A percentile compares a stretch with the other conserved stretches of the same genome.
phyloP scores from a whole-genome alignment of 2,113 vertebrate genomes.

The Peromyscus californicus region DNA sequence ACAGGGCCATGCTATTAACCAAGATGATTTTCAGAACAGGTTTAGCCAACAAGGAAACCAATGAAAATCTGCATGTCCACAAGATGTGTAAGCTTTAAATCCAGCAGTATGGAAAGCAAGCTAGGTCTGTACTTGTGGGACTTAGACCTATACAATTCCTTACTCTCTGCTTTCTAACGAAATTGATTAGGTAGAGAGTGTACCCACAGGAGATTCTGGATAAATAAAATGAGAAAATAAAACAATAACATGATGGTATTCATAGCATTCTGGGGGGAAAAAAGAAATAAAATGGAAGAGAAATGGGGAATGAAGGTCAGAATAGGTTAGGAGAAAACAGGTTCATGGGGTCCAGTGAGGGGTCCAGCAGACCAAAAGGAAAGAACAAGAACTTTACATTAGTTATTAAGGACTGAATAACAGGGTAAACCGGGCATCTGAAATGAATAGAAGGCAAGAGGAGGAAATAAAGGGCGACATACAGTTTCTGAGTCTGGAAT shows the following conservation, averaged over 20 bases:
- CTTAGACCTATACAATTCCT: neutral
- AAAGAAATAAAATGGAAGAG: neutral
- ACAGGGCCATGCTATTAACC: neutral
- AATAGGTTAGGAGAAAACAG: neutral
- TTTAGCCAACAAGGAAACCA: neutral
- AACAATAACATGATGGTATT: neutral
- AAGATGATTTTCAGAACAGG: neutral
- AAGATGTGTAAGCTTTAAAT: neutral
- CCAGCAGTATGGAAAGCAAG: neutral
- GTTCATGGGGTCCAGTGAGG: neutral
- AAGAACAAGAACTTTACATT: too few relatives aligned
- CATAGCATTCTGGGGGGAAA: neutral
- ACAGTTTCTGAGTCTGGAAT: neutral
- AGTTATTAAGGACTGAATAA: neutral
- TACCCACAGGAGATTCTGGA: neutral
- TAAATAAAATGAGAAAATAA: constrained; percentile 4
- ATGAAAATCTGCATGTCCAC: neutral
- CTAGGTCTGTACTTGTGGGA: neutral
- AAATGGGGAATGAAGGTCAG: neutral
- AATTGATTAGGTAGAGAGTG: neutral
- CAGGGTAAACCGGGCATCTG: neutral
- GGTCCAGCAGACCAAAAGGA: accelerated
- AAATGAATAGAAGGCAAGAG: neutral
- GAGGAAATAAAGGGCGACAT: neutral
- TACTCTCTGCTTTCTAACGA: neutral